Evolutionary conservation across 1,140 invertebrate genomes (phyloP), one percentile per base, ranked within the genome.

Genomic region (Galleria mellonella): DNA sequence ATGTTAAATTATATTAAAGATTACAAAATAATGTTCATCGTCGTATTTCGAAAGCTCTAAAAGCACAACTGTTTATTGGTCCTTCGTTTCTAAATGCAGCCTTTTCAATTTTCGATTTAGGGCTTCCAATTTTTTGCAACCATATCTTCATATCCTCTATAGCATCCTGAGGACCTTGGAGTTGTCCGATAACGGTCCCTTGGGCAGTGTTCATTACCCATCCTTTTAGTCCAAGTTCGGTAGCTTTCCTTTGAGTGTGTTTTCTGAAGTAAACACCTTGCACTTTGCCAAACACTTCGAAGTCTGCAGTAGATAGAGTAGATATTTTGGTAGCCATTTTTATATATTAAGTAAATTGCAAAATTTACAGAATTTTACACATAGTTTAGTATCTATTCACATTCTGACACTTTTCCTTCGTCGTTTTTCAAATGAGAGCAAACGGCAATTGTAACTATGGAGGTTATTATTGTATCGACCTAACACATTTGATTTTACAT

Each of bases 131-230:
- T 35, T 73, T 84, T 36, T 86, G 61, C 0, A 93, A 73, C 91
- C 91, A 92, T 27, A 86, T 57, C 74, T 91, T 92, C 86, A 92
- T 90, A 52, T 87, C 71, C 9, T 81, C 78, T 9, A 92, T 72
- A 38, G 87, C 85, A 0, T 83, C 68, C 29, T 74, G 55, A 0
- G 78, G 61, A 9, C 92, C 92, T 78, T 93, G 90, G 10, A 92
- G 51, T 45, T 86, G 75, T 1, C 92, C 92, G 31, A 87, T 64
- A 0, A 93, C 91, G 6, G 91, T 92, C 0, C 88, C 89, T 47
- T 78, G 61, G 4, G 82, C 59, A 2, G 91, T 92, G 61, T 93
- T 93, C 86, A 87, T 89, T 38, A 90, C 89, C 90, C 90, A 93
- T 35, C 92, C 91, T 52, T 88, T 88, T 1, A 93, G 60, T 3